Evolutionary conservation across 2,888 invertebrate genomes (phyloP), one percentile per base, ranked within the genome.

Genomic region (Empis stercorea): DNA sequence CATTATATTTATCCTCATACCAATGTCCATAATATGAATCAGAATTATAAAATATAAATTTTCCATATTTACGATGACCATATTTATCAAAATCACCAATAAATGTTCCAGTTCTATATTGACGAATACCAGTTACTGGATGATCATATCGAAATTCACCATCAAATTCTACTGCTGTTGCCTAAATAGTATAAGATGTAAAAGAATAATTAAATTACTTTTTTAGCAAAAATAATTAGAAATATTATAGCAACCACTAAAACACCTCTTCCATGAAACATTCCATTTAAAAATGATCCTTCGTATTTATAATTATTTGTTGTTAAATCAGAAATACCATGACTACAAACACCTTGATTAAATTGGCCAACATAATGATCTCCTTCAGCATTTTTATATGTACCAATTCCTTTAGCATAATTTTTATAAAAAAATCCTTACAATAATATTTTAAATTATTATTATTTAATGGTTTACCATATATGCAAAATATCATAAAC

Each of bases 391-490:
- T 45, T 44, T 16, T 3, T 14, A 13, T 48, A 41, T 30, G 20
- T 38, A 10, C 51, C 47, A 43, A 20, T n/a, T 5, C 51, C 47
- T n/a, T 30, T 16, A 5, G 45, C 6, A 16, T 13, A 30, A 27
- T 48, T 48, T n/a, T 45, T 45, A 1, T 36, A 13, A 30, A 51
- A 51, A 10, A 10, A 34, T 9, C 51, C 51, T 51, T 14, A 9
- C 44, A 23, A 17, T 14, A n/a, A 13, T n/a, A 20, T 20, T 20
- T n/a, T n/a, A n/a, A n/a, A n/a, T n/a, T n/a, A n/a, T n/a, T n/a
- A n/a, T n/a, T n/a, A n/a, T n/a, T n/a, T n/a, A n/a, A n/a, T n/a
- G n/a, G n/a, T n/a, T n/a, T n/a, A n/a, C n/a, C n/a, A n/a, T 20
- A 4, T 20, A 20, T 20, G 20, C 20, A 20, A 4, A 27, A 27